Conservation (phyloP, 2,113 vertebrate genomes). For the Pseudorasbora parva region DNA sequence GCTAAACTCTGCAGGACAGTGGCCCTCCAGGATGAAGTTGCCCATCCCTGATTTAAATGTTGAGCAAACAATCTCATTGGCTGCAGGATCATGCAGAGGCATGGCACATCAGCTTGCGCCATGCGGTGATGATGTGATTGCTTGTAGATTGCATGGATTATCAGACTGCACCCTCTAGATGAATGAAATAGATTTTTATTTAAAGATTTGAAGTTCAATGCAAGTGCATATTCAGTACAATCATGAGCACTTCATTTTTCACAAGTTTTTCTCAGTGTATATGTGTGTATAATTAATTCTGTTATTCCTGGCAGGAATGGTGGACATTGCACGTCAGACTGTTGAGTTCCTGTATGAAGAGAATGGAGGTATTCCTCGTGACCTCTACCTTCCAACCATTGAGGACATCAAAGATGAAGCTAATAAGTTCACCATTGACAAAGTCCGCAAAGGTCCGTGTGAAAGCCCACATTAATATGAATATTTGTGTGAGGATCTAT, state of each 20-base stretch:
- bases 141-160: too few species aligned
- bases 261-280: not conserved
- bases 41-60: too few species aligned
- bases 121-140: too few species aligned
- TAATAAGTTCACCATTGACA: slow-evolving; percentile 98
- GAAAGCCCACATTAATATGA: not conserved
- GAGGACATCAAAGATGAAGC: slow-evolving; percentile 99
- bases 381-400: slow-evolving; percentile 97
- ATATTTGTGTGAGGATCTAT: not conserved
- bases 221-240: not conserved
- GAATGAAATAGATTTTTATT: not conserved
- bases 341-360: slow-evolving; percentile 99
- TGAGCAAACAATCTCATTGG: too few species aligned
- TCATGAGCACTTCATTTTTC: not conserved
- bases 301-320: slow-evolving; percentile 80
- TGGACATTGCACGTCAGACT: slow-evolving; percentile 95
- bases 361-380: slow-evolving; percentile 95
- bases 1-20: too few species aligned
- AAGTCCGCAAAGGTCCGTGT: slow-evolving; percentile 94
- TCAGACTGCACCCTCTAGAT: too few species aligned
- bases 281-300: not conserved
- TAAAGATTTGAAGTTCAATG: not conserved
- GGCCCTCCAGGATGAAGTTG: too few species aligned
- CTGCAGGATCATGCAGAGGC: too few species aligned
- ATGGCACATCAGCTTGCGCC: too few species aligned